Conservation (phyloP, 2,888 invertebrate species). For the Drosophila anomelani region DNA sequence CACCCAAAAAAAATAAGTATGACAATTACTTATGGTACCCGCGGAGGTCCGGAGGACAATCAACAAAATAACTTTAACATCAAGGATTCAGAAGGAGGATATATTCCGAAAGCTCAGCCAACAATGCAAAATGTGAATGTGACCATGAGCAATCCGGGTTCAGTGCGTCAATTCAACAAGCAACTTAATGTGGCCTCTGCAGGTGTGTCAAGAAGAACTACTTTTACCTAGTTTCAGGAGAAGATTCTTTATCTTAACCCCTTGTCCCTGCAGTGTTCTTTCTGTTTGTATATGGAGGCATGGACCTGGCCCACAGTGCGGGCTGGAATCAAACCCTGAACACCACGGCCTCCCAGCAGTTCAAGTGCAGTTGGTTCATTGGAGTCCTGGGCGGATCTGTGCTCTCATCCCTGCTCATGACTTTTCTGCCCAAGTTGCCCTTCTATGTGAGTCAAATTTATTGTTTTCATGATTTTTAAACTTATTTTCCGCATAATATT, state of each 20-base stretch:
- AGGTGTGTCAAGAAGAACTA: background rate
- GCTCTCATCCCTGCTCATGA: constrained; percentile 50
- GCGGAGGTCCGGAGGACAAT: background rate
- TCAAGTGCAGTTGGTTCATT: constrained; percentile 76
- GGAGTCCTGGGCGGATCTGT: constrained; percentile 74
- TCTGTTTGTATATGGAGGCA: constrained; percentile 70
- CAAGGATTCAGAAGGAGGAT: background rate
- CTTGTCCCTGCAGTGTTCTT: constrained; percentile 54
- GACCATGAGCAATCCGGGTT: constrained; percentile 22
- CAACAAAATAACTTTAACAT: background rate
- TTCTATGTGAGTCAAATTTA: constrained; percentile 56
- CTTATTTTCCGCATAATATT: background rate
- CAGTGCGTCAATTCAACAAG: constrained; percentile 17
- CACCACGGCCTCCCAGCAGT: constrained; percentile 45
- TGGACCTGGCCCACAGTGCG: constrained; percentile 73
- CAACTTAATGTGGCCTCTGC: constrained; percentile 24
- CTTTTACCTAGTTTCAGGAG: background rate
- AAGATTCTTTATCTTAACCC: background rate
- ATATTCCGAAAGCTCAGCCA: background rate
- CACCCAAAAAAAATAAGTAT: background rate
- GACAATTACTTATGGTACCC: constrained; percentile 28
- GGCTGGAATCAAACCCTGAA: constrained; percentile 61
- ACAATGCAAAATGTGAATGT: constrained; percentile 24
- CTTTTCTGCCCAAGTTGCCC: constrained; percentile 55
- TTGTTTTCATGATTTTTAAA: rapidly evolving